These are phyloP conservation scores for Melinaea menophilus DNA, from an alignment of 2,888 invertebrate genomes.

Conservation along the genomic window DNA sequence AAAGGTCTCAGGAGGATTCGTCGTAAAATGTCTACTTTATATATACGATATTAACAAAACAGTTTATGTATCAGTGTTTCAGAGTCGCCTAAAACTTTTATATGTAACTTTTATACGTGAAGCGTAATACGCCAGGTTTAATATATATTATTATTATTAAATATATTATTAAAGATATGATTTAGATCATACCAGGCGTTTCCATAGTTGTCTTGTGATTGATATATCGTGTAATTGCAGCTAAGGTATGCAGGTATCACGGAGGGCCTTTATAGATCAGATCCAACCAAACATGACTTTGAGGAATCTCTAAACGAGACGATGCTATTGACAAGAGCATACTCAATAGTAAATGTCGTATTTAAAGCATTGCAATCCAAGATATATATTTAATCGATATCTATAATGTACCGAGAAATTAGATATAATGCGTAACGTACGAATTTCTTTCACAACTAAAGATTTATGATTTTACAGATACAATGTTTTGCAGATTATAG, in stretches of 20 bases:
- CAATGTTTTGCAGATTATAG: neutral
- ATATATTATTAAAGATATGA: too few species aligned
- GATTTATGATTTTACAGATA: slow-evolving; percentile 7
- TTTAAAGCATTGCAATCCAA: neutral
- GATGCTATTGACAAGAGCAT: too few species aligned
- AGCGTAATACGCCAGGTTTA: neutral
- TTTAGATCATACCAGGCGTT: too few species aligned
- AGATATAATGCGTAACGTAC: slow-evolving; percentile 19
- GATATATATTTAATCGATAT: slow-evolving; percentile 7
- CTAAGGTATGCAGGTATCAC: too few species aligned
- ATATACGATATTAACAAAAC: slow-evolving; percentile 18
- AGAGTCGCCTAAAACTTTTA: neutral
- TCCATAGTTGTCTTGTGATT: too few species aligned
- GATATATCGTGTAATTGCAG: too few species aligned
- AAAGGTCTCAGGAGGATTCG: slow-evolving; percentile 15
- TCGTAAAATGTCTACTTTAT: slow-evolving; percentile 25
- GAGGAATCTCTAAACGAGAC: too few species aligned
- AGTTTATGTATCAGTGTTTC: neutral
- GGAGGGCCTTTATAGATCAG: too few species aligned
- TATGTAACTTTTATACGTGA: neutral
- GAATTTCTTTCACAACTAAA: slow-evolving; percentile 18
- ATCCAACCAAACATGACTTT: too few species aligned
- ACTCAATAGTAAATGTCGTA: neutral
- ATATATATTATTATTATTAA: neutral
- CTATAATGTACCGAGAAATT: slow-evolving; percentile 23